phyloP scores from a whole-genome alignment of 2,113 vertebrate species.

The Chelonoidis abingdonii region DNA sequence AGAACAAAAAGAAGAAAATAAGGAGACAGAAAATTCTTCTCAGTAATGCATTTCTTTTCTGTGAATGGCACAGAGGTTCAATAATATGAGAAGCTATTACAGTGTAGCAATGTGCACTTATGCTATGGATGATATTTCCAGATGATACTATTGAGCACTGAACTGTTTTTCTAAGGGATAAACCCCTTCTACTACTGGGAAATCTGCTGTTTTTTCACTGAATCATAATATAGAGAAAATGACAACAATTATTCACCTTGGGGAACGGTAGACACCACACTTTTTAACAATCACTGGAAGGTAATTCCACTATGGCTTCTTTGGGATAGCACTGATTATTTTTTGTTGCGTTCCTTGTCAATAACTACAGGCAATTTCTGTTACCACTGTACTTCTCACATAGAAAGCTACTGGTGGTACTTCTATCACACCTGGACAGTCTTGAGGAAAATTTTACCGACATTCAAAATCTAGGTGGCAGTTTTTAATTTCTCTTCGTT shows the following conservation, averaged over 20 bases:
- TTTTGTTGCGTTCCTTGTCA: background rate
- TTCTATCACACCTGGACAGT: background rate
- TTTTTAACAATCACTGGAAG: background rate
- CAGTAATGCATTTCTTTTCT: background rate
- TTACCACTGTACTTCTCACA: background rate
- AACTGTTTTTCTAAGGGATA: constrained; percentile 44
- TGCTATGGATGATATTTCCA: background rate
- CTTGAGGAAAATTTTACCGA: background rate
- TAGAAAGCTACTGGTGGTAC: background rate
- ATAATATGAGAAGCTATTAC: background rate
- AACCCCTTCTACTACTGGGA: constrained; percentile 23
- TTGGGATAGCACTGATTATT: accelerated
- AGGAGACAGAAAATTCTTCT: background rate
- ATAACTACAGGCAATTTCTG: background rate
- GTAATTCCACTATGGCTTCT: constrained; percentile 23
- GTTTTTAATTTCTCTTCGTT: background rate
- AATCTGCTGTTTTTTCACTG: background rate
- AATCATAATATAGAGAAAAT: constrained; percentile 4
- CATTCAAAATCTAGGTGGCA: background rate
- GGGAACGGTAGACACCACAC: background rate
- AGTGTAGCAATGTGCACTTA: background rate
- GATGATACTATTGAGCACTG: constrained; percentile 3
- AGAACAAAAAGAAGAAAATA: constrained; percentile 23
- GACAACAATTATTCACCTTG: background rate
- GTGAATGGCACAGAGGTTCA: background rate